Conservation (phyloP, 2,888 invertebrate species). For the Idaea straminata region DNA sequence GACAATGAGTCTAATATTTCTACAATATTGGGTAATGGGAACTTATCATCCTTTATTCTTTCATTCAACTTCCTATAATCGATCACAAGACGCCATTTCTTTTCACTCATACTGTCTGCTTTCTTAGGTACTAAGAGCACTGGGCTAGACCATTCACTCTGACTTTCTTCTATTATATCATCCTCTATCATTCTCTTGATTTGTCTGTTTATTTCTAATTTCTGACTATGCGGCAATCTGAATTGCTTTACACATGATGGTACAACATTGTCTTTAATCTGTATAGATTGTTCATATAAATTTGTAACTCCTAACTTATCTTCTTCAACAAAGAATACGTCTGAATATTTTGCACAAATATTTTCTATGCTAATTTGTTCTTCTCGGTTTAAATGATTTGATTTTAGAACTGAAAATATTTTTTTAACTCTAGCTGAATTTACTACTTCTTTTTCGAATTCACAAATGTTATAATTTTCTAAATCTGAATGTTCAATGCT, state of each 20-base stretch:
- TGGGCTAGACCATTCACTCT: slow-evolving; percentile 15
- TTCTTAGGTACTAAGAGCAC: slow-evolving; percentile 14
- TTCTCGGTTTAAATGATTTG: slow-evolving; percentile 18
- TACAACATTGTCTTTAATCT: slow-evolving; percentile 16
- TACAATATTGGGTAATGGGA: slow-evolving; percentile 17
- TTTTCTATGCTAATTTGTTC: slow-evolving; percentile 18
- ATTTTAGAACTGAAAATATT: slow-evolving; percentile 21
- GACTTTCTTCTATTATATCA: slow-evolving; percentile 10
- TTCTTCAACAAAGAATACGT: slow-evolving; percentile 24
- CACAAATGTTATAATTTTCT: slow-evolving; percentile 20
- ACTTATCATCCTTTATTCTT: slow-evolving; percentile 15
- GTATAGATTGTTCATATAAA: slow-evolving; percentile 20
- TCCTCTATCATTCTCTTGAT: slow-evolving; percentile 10
- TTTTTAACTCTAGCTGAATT: slow-evolving; percentile 23
- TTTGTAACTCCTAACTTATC: slow-evolving; percentile 23
- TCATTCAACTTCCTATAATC: slow-evolving; percentile 28
- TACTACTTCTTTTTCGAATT: slow-evolving; percentile 15
- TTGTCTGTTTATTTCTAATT: slow-evolving; percentile 16
- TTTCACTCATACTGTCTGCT: slow-evolving; percentile 11
- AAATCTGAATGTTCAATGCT: slow-evolving; percentile 7
- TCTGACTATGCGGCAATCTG: slow-evolving; percentile 10
- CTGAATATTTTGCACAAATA: slow-evolving; percentile 25
- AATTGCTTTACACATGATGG: slow-evolving; percentile 3
- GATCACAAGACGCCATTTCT: slow-evolving; percentile 32
- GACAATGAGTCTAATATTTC: slow-evolving; percentile 2